A percentile compares a stretch with the other conserved stretches of the same genome.
Evolutionary conservation across 2,797 vertebrate genomes (phyloP).

Genomic region (Gila robusta): DNA sequence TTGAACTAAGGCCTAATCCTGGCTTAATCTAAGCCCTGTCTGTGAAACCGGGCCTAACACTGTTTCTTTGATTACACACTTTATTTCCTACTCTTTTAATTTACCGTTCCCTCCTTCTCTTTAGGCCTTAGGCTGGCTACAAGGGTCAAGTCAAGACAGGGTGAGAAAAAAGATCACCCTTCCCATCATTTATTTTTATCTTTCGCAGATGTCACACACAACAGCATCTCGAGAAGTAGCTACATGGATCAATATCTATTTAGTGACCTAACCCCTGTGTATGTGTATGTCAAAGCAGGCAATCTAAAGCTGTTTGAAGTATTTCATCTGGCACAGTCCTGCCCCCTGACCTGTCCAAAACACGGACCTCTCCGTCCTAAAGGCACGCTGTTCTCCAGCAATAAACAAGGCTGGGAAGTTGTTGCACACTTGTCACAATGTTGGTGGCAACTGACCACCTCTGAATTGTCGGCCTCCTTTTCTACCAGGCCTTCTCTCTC

Average conservation of each 20-base stretch:
- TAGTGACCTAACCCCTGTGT: conserved; percentile 74
- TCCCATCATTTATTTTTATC: conserved; percentile 68
- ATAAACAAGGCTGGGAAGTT: conserved; percentile 72
- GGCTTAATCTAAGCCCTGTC: no score
- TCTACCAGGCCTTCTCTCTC: conserved; percentile 3
- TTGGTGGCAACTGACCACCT: conserved; percentile 64
- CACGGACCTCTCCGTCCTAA: conserved; percentile 60
- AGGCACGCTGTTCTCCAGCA: conserved; percentile 61
- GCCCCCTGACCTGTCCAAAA: conserved; percentile 64
- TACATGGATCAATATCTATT: conserved; percentile 77
- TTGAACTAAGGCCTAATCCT: no score
- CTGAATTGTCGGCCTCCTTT: conserved; percentile 52
- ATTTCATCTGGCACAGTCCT: conserved; percentile 74
- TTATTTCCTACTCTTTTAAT: conserved; percentile 57
- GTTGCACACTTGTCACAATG: conserved; percentile 75
- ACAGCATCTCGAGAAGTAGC: conserved; percentile 62
- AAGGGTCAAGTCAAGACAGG: conserved; percentile 58
- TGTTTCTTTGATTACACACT: no score
- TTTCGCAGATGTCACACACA: conserved; percentile 65
- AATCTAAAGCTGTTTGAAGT: conserved; percentile 75
- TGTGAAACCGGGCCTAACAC: no score
- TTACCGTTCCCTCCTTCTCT: conserved; percentile 35
- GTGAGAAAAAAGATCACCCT: conserved; percentile 61
- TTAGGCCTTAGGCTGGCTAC: conserved; percentile 15
- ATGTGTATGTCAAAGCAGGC: conserved; percentile 71